Percentiles rank a stretch among this genome's conserved stretches.
phyloP scores from a whole-genome alignment of 1,140 invertebrate species.

The Dendrolimus punctatus region DNA sequence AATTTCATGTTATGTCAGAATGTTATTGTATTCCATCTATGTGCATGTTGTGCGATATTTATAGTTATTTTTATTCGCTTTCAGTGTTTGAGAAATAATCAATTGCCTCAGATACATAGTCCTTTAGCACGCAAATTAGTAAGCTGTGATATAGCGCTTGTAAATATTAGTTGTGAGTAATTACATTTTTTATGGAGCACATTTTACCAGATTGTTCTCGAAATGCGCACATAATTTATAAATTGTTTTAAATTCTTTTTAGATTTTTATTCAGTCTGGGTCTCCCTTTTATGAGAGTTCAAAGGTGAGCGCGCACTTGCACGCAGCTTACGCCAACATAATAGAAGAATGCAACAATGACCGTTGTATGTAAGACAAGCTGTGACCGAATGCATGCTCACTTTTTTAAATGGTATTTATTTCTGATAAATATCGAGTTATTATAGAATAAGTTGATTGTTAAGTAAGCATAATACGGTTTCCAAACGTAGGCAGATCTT shows the following conservation, averaged over 20 bases:
- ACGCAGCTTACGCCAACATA: no score
- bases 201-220: neutral
- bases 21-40: no score
- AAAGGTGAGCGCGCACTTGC: no score
- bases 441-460: conserved; percentile 12
- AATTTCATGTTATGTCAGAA: no score
- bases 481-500: conserved; percentile 21
- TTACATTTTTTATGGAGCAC: neutral
- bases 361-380: no score
- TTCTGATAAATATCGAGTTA: neutral
- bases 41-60: no score
- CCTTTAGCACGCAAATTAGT: conserved; percentile 34
- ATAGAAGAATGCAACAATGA: no score
- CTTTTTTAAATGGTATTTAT: no score
- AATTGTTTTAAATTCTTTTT: conserved; percentile 18
- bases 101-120: neutral
- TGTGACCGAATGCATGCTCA: no score
- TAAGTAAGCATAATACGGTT: conserved; percentile 20
- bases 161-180: conserved; percentile 48
- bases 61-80: no score
- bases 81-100: no score
- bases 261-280: conserved; percentile 16
- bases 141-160: conserved; percentile 65
- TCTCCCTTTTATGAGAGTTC: conserved; percentile 5
- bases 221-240: conserved; percentile 4